Conservation (phyloP, 1,140 invertebrate genomes). For the Asobara japonica region DNA sequence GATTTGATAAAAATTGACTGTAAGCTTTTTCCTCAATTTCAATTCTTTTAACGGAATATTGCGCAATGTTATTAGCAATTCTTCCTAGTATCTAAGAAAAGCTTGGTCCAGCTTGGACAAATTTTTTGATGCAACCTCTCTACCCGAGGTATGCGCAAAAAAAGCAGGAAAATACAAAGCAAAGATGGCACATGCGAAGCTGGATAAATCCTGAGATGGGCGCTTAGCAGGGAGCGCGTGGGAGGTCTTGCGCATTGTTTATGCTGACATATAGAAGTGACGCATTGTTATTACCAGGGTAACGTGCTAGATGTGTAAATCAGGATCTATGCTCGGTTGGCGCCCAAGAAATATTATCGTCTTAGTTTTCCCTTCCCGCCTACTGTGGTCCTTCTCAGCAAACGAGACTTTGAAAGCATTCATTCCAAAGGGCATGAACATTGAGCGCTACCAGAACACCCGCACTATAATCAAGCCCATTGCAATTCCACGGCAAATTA, state of each 20-base stretch:
- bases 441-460: too few species aligned
- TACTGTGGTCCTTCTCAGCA: constrained; percentile 5
- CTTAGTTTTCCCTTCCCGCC: constrained; percentile 43
- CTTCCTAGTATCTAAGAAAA: too few species aligned
- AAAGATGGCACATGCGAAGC: constrained; percentile 28
- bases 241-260: constrained; percentile 56
- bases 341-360: constrained; percentile 55
- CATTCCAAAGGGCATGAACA: constrained; percentile 47
- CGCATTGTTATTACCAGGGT: constrained; percentile 54
- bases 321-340: constrained; percentile 53
- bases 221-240: constrained; percentile 35
- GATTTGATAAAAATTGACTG: too few species aligned
- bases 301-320: constrained; percentile 58
- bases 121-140: too few species aligned
- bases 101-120: too few species aligned
- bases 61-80: too few species aligned
- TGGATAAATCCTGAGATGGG: not conserved
- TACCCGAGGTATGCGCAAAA: not conserved
- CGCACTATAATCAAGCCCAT: too few species aligned
- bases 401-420: constrained; percentile 28
- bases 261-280: constrained; percentile 58
- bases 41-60: too few species aligned
- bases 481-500: too few species aligned
- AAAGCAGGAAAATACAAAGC: constrained; percentile 12
- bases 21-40: too few species aligned